These are phyloP conservation scores for Carcharodon carcharias DNA, from an alignment of 2,797 vertebrate genomes.

Conservation along the genomic window DNA sequence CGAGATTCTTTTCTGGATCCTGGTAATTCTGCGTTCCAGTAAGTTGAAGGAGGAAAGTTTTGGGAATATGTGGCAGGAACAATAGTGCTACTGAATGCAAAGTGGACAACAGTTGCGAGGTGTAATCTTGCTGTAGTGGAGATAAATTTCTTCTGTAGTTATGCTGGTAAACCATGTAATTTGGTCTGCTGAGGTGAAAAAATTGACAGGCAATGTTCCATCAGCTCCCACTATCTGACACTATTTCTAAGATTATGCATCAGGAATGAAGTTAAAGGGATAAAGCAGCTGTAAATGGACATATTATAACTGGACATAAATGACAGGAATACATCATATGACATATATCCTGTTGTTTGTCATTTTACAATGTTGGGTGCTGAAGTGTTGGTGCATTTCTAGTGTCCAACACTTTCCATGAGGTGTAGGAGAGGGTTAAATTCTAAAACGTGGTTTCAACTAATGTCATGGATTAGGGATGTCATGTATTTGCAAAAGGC, in stretches of 20 bases:
- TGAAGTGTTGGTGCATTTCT: not conserved
- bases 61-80: not conserved
- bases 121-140: not conserved
- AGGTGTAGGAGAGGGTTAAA: not conserved
- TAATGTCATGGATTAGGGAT: too few species aligned
- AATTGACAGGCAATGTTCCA: not conserved
- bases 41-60: not conserved
- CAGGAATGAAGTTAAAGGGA: not conserved
- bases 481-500: too few species aligned
- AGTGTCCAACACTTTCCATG: not conserved
- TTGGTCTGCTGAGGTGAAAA: not conserved
- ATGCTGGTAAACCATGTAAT: not conserved
- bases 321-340: not conserved
- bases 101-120: not conserved
- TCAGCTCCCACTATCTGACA: not conserved
- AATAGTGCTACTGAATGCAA: not conserved
- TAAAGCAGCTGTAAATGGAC: not conserved
- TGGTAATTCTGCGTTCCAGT: not conserved
- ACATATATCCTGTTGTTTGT: not conserved
- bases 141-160: not conserved
- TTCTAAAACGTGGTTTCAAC: not conserved
- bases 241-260: not conserved
- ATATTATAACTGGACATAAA: not conserved
- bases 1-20: not conserved
- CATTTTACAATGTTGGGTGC: not conserved